These are phyloP conservation scores for Pheosia tremula DNA, from an alignment of 2,888 invertebrate genomes.

Conservation along the genomic window DNA sequence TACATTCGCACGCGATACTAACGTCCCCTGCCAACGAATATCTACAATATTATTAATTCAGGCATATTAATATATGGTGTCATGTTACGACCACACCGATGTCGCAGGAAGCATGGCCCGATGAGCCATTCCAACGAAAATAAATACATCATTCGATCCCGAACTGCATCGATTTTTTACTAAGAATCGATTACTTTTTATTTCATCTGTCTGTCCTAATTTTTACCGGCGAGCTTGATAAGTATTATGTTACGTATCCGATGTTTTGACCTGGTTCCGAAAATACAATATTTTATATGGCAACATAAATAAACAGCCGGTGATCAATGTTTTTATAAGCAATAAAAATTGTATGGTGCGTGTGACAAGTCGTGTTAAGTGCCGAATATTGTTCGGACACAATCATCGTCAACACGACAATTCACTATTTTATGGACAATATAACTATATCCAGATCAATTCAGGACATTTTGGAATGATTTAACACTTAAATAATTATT, in stretches of 20 bases:
- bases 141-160: slow-evolving; percentile 68
- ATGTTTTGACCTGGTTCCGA: slow-evolving; percentile 52
- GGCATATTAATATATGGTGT: slow-evolving; percentile 81
- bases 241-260: slow-evolving; percentile 50
- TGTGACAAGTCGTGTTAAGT: slow-evolving; percentile 46
- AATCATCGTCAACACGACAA: slow-evolving; percentile 64
- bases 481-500: too few relatives aligned
- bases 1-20: slow-evolving; percentile 78
- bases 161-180: slow-evolving; percentile 64
- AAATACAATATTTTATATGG: slow-evolving; percentile 48
- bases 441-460: slow-evolving; percentile 15
- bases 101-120: slow-evolving; percentile 82
- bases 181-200: slow-evolving; percentile 61
- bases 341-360: slow-evolving; percentile 54
- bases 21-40: slow-evolving; percentile 70
- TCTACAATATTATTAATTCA: slow-evolving; percentile 82
- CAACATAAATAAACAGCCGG: slow-evolving; percentile 47
- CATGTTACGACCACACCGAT: slow-evolving; percentile 80
- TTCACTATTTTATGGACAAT: slow-evolving; percentile 42
- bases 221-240: slow-evolving; percentile 41
- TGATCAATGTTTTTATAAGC: slow-evolving; percentile 57
- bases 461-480: not conserved
- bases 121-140: slow-evolving; percentile 76
- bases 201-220: slow-evolving; percentile 60
- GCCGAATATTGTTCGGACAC: slow-evolving; percentile 48